Evolutionary conservation across 2,888 invertebrate genomes (phyloP).

Genomic region (Lydus trimaculatus): DNA sequence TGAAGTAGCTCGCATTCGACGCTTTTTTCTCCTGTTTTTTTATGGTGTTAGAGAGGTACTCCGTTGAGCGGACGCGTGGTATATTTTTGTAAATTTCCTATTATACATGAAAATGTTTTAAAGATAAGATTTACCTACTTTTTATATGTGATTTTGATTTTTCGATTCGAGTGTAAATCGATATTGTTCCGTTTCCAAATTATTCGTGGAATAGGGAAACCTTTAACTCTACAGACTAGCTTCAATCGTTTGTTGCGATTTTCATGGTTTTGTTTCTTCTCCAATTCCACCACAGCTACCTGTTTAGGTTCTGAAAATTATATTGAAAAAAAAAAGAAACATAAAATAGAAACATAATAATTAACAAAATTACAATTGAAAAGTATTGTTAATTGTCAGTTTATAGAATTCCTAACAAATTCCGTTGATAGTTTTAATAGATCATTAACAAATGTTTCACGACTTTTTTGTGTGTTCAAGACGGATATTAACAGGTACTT

Average conservation of each 20-base stretch:
- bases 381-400: neutral
- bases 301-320: conserved; percentile 49
- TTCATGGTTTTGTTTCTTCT: conserved; percentile 28
- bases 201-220: conserved; percentile 81
- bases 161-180: conserved; percentile 66
- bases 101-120: conserved; percentile 4
- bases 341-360: too few species aligned
- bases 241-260: conserved; percentile 57
- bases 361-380: neutral
- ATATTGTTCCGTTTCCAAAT: conserved; percentile 83
- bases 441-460: neutral
- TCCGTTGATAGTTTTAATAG: neutral
- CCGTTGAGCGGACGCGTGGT: neutral
- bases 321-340: conserved; percentile 11
- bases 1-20: too few species aligned
- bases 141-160: conserved; percentile 69
- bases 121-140: conserved; percentile 61
- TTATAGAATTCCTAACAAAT: neutral
- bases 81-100: neutral
- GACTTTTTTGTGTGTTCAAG: conserved; percentile 2
- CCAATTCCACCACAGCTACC: conserved; percentile 38
- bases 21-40: too few species aligned
- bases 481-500: conserved; percentile 6
- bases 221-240: conserved; percentile 78
- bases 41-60: too few species aligned